These are phyloP conservation scores for Rhynchotus rufescens DNA, from an alignment of 2,797 vertebrate species.

Conservation along the genomic window DNA sequence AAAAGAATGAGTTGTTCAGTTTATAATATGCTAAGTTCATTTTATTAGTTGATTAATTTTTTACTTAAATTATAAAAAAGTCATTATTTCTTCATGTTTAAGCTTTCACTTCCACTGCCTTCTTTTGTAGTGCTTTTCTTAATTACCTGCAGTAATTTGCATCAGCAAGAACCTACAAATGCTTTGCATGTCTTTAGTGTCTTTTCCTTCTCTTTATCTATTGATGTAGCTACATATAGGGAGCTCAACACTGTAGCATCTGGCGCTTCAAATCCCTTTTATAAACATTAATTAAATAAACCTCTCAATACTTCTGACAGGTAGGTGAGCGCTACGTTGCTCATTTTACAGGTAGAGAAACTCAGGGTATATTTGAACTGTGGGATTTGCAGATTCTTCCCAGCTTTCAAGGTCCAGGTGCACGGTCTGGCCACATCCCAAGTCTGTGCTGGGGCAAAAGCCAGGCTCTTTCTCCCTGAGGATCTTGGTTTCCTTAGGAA, in stretches of 20 bases:
- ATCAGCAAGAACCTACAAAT: conserved; percentile 52
- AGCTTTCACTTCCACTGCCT: conserved; percentile 18
- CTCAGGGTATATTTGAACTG: background rate
- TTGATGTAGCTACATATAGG: conserved; percentile 8
- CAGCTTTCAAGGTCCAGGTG: background rate
- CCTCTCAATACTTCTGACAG: conserved; percentile 31
- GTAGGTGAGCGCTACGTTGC: background rate
- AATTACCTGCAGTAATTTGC: conserved; percentile 65
- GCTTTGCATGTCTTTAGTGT: conserved; percentile 52
- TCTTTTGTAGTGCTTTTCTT: conserved; percentile 58
- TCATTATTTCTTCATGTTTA: conserved; percentile 46
- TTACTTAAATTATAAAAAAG: conserved; percentile 52
- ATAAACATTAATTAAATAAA: conserved; percentile 59
- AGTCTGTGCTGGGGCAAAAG: conserved; percentile 7
- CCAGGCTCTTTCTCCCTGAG: background rate
- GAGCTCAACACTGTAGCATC: conserved; percentile 14
- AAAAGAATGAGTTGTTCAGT: conserved; percentile 11
- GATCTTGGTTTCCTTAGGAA: conserved; percentile 58
- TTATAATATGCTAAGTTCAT: conserved; percentile 51
- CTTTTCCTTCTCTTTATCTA: conserved; percentile 47
- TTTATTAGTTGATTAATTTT: conserved; percentile 71
- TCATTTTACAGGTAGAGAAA: background rate
- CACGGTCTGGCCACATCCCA: conserved; percentile 14
- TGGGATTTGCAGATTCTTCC: background rate
- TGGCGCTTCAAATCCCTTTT: conserved; percentile 36